Conservation (phyloP, 2,888 invertebrate species). For the Litoditis marina region DNA sequence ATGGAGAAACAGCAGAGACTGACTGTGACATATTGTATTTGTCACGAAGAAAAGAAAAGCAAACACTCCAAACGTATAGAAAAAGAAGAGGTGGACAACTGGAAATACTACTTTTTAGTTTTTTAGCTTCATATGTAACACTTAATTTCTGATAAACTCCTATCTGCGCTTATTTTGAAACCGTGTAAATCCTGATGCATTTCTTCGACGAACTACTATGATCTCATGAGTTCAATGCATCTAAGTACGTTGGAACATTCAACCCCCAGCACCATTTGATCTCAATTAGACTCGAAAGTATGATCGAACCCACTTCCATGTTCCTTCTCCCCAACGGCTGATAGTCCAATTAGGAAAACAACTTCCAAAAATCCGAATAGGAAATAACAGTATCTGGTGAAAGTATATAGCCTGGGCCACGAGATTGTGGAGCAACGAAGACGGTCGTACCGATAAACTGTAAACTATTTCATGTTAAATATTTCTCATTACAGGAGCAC, state of each 20-base stretch:
- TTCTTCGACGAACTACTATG: too few relatives aligned
- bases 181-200: too few relatives aligned
- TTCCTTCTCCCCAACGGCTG: constrained; percentile 57
- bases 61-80: constrained; percentile 53
- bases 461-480: too few relatives aligned
- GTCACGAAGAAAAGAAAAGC: constrained; percentile 54
- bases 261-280: too few relatives aligned
- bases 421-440: constrained; percentile 39
- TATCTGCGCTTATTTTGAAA: too few relatives aligned
- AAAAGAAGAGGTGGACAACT: constrained; percentile 50
- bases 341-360: constrained; percentile 65
- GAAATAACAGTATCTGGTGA: constrained; percentile 46
- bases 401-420: constrained; percentile 43
- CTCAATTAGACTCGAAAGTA: not conserved
- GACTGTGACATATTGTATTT: constrained; percentile 52
- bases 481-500: too few relatives aligned
- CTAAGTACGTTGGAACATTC: too few relatives aligned
- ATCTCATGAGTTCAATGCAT: too few relatives aligned
- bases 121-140: too few relatives aligned
- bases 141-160: too few relatives aligned
- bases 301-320: constrained; percentile 23
- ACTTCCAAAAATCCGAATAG: constrained; percentile 58
- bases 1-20: constrained; percentile 53
- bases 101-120: too few relatives aligned
- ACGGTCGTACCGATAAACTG: constrained; percentile 52